Evolutionary conservation across 2,113 vertebrate genomes (phyloP).

Genomic region (Drymodes brunneopygia): DNA sequence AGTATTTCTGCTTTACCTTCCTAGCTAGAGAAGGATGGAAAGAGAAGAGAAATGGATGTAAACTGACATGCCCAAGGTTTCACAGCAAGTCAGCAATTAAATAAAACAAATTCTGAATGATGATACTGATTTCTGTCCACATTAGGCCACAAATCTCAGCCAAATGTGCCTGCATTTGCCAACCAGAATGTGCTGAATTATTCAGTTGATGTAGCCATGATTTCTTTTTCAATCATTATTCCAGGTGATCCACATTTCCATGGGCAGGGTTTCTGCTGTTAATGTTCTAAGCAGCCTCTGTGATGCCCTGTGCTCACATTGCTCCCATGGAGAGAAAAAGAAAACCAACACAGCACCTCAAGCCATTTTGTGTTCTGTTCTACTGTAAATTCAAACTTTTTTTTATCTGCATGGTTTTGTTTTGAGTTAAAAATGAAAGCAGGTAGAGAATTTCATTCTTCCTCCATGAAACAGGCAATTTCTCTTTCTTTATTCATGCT

Average conservation of each 20-base stretch:
- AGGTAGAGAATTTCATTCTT: background rate
- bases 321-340: background rate
- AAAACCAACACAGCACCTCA: background rate
- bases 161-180: background rate
- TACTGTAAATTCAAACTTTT: background rate
- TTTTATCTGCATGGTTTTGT: background rate
- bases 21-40: background rate
- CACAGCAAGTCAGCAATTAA: background rate
- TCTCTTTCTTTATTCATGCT: background rate
- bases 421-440: background rate
- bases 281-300: background rate
- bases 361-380: background rate
- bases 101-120: background rate
- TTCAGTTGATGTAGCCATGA: background rate
- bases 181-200: background rate
- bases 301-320: background rate
- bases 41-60: background rate
- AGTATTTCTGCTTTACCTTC: background rate
- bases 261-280: background rate
- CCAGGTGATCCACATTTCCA: background rate
- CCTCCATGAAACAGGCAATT: background rate
- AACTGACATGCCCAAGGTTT: background rate
- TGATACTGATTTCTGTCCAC: background rate
- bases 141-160: background rate
- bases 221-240: background rate